Base-by-base conservation (phyloP, 2,797 vertebrate genomes). In the Alfaro cultratus region DNA sequence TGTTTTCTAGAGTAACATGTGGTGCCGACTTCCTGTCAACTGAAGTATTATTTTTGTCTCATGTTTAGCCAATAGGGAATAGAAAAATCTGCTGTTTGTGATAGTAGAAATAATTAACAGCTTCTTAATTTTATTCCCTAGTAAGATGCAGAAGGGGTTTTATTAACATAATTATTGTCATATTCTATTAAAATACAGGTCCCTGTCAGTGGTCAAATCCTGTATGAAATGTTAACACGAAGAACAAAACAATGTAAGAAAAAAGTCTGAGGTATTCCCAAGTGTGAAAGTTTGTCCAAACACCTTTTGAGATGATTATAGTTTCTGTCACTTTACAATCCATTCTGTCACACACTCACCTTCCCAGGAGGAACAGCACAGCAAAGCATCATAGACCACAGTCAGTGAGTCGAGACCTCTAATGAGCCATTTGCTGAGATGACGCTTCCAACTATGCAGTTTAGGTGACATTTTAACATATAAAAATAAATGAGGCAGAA, bases 351-450 rank as follows among this genome's bases (percentile, higher is more conserved):
- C 73, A 71, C 60, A 75, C 41, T 60, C 78, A 74, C 34, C 73
- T 0, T 86, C 87, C 79, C 83, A 64, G 36, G 82, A 82, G 86
- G 76, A 64, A 70, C 67, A 75, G 41, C 36, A 75, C 81, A 64
- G 36, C 80, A 64, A 64, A 64, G 62, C 85, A 83, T 68, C 64
- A 68, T 46, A 46, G 49, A 80, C 78, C 80, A 82, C 83, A 88
- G 81, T 89, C 86, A 88, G 43, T 74, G 88, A 88, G 86, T 80
- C 55, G 73, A 89, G 53, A 80, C 84, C 85, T 92, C 85, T 92
- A 92, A 94, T 91, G 91, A 94, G 92, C 87, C 83, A 88, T 57
- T 91, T 92, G 88, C 92, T 93, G 89, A 95, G 83, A 84, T 89
- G 89, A 92, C 86, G 81, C 80, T 88, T 86, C 89, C 79, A 82